Conservation (phyloP, 2,113 vertebrate genomes). For the Chrysemys picta region DNA sequence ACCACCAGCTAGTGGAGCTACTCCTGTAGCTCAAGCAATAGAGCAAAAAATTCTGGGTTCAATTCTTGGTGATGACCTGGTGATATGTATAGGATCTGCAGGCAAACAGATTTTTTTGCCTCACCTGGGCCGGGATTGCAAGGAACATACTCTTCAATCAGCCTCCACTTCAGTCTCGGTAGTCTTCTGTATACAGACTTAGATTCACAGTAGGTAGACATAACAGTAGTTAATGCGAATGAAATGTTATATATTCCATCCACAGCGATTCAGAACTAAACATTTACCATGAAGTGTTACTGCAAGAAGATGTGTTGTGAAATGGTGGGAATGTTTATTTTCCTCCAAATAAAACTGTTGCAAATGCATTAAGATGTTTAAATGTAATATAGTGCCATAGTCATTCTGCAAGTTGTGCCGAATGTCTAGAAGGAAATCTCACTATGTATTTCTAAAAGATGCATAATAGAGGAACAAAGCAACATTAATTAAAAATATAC, state of each 20-base stretch:
- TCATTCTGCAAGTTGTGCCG: neutral
- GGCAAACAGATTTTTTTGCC: neutral
- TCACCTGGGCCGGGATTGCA: neutral
- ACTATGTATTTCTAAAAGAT: neutral
- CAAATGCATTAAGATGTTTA: neutral
- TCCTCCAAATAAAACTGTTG: neutral
- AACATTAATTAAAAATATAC: neutral
- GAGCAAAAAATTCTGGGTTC: neutral
- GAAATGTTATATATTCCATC: neutral
- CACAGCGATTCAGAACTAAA: neutral
- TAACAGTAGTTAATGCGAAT: neutral
- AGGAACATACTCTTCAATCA: neutral
- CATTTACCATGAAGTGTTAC: neutral
- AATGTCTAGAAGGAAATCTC: neutral
- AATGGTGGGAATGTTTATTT: neutral
- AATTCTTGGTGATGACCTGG: neutral
- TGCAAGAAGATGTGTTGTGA: neutral
- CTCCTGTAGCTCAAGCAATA: neutral
- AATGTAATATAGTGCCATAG: neutral
- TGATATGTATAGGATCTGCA: neutral
- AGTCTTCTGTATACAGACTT: neutral
- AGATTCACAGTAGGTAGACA: neutral
- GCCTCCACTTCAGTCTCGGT: neutral
- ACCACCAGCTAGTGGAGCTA: fast-evolving
- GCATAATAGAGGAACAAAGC: neutral